Conservation (phyloP, 2,113 vertebrate species). For the Callospermophilus lateralis region DNA sequence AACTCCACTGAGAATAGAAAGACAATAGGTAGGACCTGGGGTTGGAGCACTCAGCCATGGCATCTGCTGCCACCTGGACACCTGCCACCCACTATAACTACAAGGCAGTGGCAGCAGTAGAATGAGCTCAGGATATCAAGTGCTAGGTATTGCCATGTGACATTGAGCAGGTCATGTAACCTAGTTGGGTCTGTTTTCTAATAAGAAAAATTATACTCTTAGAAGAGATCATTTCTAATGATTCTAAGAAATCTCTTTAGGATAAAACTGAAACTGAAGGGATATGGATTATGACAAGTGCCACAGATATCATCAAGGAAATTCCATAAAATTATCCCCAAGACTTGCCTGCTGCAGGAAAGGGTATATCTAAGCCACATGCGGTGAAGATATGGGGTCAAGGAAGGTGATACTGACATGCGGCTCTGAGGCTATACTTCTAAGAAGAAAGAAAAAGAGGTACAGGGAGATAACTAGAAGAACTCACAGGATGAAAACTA, state of each 20-base stretch:
- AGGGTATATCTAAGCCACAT: not conserved
- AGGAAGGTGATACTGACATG: not conserved
- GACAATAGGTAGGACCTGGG: not conserved
- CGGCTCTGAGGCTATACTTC: not conserved
- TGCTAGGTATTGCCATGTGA: too few species aligned
- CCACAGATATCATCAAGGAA: constrained; percentile 42
- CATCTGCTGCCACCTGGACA: not conserved
- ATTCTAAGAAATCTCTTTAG: not conserved
- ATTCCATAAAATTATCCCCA: not conserved
- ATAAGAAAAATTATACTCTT: not conserved
- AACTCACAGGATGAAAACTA: not conserved
- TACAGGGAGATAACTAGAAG: not conserved
- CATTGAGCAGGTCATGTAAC: not conserved
- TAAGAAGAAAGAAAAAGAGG: not conserved
- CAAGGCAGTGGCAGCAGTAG: not conserved
- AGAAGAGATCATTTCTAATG: not conserved
- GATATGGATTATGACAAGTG: not conserved
- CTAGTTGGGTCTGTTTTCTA: not conserved
- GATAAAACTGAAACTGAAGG: constrained; percentile 31
- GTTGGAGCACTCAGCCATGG: not conserved
- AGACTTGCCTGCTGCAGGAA: not conserved
- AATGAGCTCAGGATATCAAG: not conserved
- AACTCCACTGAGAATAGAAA: not conserved
- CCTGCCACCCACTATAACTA: not conserved
- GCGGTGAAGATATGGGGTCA: not conserved